phyloP scores from a whole-genome alignment of 1,140 invertebrate species.

The Cryptotermes secundus region DNA sequence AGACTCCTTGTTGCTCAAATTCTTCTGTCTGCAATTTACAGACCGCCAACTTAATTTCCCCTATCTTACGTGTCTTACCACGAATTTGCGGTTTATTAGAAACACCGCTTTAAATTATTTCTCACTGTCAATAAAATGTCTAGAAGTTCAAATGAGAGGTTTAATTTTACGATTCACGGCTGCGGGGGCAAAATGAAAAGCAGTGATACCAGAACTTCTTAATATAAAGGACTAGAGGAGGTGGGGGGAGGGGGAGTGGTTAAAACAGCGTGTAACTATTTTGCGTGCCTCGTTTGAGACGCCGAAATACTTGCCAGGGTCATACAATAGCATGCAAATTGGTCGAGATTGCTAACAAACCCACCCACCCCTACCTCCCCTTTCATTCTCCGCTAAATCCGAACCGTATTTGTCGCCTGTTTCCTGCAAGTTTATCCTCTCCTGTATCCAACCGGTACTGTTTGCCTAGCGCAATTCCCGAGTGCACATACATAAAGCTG shows the following conservation, averaged over 20 bases:
- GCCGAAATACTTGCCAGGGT: not conserved
- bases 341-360: conserved; percentile 15
- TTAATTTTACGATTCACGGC: not conserved
- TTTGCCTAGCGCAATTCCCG: not conserved
- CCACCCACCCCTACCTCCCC: not conserved
- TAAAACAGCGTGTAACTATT: no score
- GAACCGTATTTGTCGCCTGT: not conserved
- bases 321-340: conserved; percentile 19
- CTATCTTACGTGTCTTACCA: not conserved
- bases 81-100: not conserved
- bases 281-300: not conserved
- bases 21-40: not conserved
- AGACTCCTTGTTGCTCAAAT: not conserved
- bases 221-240: not conserved
- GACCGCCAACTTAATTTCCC: not conserved
- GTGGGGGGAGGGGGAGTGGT: not conserved
- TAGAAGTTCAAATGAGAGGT: not conserved
- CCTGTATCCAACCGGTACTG: not conserved
- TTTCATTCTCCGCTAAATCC: not conserved
- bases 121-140: not conserved
- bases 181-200: not conserved
- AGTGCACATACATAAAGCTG: not conserved
- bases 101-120: not conserved
- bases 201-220: not conserved
- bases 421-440: not conserved